Evolutionary conservation across 2,797 vertebrate species (phyloP).

Genomic region (Simalia tracyae): DNA sequence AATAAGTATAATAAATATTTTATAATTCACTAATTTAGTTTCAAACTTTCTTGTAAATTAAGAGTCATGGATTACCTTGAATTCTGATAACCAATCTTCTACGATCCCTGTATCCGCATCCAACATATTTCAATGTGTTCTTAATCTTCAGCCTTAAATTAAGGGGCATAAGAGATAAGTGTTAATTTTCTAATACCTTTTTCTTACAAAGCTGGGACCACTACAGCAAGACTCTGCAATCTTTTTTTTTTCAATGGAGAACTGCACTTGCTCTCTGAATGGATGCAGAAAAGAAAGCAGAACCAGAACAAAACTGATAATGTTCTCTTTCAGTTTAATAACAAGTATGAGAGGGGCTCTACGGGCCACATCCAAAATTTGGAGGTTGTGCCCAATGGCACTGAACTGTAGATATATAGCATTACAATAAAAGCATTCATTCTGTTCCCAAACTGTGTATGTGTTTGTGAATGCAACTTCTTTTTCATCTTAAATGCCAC

Average conservation of each 20-base stretch:
- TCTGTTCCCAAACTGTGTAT: not conserved
- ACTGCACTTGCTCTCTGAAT: not conserved
- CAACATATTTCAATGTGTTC: slow-evolving; percentile 91
- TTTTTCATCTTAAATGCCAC: not conserved
- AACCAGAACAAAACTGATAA: not conserved
- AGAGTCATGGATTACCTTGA: slow-evolving; percentile 82
- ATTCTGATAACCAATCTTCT: slow-evolving; percentile 98
- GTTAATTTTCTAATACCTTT: slow-evolving; percentile 30
- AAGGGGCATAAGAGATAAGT: slow-evolving; percentile 38
- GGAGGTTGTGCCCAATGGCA: not conserved
- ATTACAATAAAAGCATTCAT: not conserved
- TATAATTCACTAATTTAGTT: not conserved
- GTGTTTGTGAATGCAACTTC: not conserved
- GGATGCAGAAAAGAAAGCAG: not conserved
- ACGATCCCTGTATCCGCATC: slow-evolving; percentile 94
- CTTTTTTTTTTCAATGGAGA: not conserved
- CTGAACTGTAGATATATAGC: not conserved
- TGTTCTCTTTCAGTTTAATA: not conserved
- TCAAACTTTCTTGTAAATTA: slow-evolving; percentile 1
- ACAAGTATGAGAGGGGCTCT: not conserved
- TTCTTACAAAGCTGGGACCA: not conserved
- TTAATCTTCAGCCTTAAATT: slow-evolving; percentile 78
- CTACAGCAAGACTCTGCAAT: not conserved
- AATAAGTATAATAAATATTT: not conserved
- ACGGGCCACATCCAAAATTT: not conserved